phyloP scores from a whole-genome alignment of 2,888 invertebrate genomes.

The Agrochola lota region DNA sequence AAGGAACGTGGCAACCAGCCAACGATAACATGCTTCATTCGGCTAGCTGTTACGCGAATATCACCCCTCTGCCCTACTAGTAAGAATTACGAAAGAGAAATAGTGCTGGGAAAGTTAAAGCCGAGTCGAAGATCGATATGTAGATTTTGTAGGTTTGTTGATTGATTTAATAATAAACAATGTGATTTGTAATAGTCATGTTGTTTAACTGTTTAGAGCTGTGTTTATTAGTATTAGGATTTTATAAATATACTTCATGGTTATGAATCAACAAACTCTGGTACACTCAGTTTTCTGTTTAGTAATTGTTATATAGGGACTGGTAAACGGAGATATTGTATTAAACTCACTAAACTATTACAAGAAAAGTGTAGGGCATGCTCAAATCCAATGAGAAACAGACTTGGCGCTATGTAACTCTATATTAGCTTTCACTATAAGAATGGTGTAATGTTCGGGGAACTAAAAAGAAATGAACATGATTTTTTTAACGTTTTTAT shows the following conservation, averaged over 20 bases:
- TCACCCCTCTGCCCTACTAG: conserved; percentile 55
- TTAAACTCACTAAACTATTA: neutral
- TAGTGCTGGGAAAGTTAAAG: conserved; percentile 48
- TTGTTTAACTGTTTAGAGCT: conserved; percentile 24
- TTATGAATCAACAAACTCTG: conserved; percentile 14
- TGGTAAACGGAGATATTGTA: neutral
- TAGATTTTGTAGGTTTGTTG: conserved; percentile 29
- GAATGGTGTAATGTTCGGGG: neutral
- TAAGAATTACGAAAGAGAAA: conserved; percentile 58
- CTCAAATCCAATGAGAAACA: too few relatives aligned
- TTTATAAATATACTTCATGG: conserved; percentile 28
- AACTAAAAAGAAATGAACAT: too few relatives aligned
- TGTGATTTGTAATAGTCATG: conserved; percentile 13
- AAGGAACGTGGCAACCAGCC: conserved; percentile 71
- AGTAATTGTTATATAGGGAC: conserved; percentile 15
- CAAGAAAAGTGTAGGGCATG: neutral
- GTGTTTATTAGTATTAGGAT: conserved; percentile 28
- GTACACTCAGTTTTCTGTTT: neutral
- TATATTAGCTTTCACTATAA: neutral
- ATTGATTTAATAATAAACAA: conserved; percentile 42
- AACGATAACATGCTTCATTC: conserved; percentile 66
- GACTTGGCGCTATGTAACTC: too few relatives aligned
- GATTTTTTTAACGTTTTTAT: too few relatives aligned
- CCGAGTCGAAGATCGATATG: conserved; percentile 40
- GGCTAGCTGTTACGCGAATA: conserved; percentile 61